These are phyloP conservation scores for Brachystomella parvula DNA, from an alignment of 1,140 invertebrate species.

Conservation along the genomic window DNA sequence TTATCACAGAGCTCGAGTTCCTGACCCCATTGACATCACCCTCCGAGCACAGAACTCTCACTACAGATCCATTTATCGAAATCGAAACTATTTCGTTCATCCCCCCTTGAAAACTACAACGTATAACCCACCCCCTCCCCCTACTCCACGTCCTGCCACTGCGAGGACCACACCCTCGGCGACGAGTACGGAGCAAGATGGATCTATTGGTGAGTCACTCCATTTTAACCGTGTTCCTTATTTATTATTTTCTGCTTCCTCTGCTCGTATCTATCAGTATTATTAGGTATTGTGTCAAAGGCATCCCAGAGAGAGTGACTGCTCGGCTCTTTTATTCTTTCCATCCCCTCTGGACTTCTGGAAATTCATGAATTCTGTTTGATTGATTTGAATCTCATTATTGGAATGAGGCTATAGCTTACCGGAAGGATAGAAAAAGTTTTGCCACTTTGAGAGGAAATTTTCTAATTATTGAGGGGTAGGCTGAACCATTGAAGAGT, in stretches of 20 bases:
- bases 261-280: neutral
- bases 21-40: neutral
- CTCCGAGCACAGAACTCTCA: slow-evolving; percentile 1
- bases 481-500: neutral
- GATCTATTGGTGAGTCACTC: neutral
- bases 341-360: neutral
- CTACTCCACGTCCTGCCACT: neutral
- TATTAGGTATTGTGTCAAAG: neutral
- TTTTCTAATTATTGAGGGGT: neutral
- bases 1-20: slow-evolving; percentile 1
- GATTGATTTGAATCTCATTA: neutral
- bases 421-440: neutral
- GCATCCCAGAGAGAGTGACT: slow-evolving; percentile 1
- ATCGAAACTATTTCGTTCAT: neutral
- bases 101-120: neutral
- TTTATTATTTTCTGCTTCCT: neutral
- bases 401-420: neutral
- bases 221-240: neutral
- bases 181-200: neutral
- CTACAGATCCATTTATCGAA: slow-evolving; percentile 5
- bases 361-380: neutral
- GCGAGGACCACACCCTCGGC: neutral
- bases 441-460: neutral
- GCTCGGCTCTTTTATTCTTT: neutral
- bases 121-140: neutral